These are phyloP conservation scores for Gymnogyps californianus DNA, from an alignment of 2,113 vertebrate species.

Conservation along the genomic window DNA sequence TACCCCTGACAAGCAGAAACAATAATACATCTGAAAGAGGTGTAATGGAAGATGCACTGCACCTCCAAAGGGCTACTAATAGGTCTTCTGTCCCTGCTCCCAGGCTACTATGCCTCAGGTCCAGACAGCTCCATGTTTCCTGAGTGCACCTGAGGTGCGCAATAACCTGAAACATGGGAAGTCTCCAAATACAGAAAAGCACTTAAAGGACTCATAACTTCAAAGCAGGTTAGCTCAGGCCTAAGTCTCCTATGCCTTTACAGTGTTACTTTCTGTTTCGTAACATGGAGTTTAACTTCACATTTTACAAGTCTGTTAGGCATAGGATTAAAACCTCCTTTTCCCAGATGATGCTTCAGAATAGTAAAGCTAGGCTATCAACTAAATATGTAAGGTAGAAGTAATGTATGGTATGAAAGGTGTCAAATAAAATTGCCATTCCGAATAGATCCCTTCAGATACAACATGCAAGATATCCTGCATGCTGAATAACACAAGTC, in stretches of 20 bases:
- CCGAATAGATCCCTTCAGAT: neutral
- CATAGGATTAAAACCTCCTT: neutral
- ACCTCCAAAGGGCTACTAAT: neutral
- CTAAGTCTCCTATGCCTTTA: neutral
- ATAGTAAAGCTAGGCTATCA: neutral
- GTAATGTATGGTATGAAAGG: neutral
- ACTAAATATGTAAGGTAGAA: neutral
- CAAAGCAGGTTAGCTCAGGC: neutral
- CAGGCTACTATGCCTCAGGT: neutral
- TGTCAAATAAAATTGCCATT: neutral
- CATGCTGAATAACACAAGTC: neutral
- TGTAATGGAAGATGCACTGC: neutral
- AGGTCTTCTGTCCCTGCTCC: neutral
- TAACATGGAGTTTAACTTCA: neutral
- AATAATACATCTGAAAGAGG: neutral
- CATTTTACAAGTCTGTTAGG: neutral
- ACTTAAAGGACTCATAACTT: neutral
- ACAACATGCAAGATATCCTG: neutral
- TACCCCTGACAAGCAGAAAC: neutral
- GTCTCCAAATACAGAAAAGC: neutral
- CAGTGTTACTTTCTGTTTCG: neutral
- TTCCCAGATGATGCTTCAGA: neutral
- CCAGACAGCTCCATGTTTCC: neutral
- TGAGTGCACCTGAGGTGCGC: neutral
- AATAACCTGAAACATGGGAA: neutral